phyloP scores from a whole-genome alignment of 2,113 vertebrate species.

The Tychaedon coryphoeus region DNA sequence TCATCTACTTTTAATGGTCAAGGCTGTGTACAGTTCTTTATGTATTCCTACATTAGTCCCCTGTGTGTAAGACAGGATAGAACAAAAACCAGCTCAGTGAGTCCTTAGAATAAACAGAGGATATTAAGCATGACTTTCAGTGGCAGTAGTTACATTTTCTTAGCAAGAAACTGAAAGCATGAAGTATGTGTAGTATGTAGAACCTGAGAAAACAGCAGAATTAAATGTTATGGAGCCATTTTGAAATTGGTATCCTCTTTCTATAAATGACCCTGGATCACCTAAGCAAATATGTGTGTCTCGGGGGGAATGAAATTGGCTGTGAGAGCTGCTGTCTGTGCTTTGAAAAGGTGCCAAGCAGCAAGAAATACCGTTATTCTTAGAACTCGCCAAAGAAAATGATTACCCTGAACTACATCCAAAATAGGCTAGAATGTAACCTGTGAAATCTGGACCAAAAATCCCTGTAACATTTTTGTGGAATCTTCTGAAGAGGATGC shows the following conservation, averaged over 20 bases:
- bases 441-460: conserved; percentile 13
- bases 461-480: not conserved
- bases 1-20: not conserved
- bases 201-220: not conserved
- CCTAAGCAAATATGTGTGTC: not conserved
- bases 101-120: not conserved
- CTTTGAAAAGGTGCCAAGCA: conserved; percentile 25
- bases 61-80: not conserved
- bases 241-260: not conserved
- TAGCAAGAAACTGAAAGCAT: not conserved
- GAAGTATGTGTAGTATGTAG: not conserved
- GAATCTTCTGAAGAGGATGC: not conserved
- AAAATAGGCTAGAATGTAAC: not conserved
- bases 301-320: not conserved
- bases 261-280: not conserved
- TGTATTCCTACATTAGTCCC: not conserved
- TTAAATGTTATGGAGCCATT: not conserved
- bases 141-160: not conserved
- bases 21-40: not conserved
- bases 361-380: conserved; percentile 6
- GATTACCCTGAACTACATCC: not conserved
- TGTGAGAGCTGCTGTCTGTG: not conserved
- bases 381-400: conserved; percentile 1
- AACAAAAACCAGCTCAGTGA: not conserved
- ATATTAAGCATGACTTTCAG: not conserved